A percentile compares a stretch with the other conserved stretches of the same genome.
Conservation (phyloP, 2,888 invertebrate genomes). For the Drosophila kuntzei region DNA sequence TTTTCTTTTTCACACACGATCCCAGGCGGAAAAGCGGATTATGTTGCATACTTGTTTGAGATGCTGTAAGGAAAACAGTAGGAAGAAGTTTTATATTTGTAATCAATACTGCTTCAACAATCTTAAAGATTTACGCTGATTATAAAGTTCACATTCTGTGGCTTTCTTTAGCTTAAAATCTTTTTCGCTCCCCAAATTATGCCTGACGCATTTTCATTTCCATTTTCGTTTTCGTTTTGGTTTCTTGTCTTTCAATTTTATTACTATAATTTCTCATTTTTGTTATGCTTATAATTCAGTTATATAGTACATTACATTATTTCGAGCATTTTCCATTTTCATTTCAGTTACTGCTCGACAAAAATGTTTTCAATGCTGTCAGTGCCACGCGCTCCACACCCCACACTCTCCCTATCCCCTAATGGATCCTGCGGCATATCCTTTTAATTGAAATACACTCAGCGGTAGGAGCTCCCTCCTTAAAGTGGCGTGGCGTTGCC, state of each 20-base stretch:
- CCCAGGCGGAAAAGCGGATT: background rate
- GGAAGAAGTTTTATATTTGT: background rate
- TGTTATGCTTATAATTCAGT: slow-evolving; percentile 58
- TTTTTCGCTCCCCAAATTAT: slow-evolving; percentile 34
- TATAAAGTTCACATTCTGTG: slow-evolving; percentile 24
- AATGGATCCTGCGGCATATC: slow-evolving; percentile 67
- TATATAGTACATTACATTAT: slow-evolving; percentile 65
- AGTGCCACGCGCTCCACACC: slow-evolving; percentile 52
- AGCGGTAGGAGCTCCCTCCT: background rate
- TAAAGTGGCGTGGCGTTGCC: background rate
- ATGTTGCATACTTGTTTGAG: slow-evolving; percentile 12
- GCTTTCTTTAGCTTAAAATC: slow-evolving; percentile 27
- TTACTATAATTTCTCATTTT: slow-evolving; percentile 34
- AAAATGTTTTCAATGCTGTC: slow-evolving; percentile 62
- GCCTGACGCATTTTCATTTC: slow-evolving; percentile 30
- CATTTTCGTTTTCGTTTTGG: slow-evolving; percentile 5
- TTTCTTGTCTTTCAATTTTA: slow-evolving; percentile 22
- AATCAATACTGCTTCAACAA: slow-evolving; percentile 6
- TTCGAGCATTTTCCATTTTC: slow-evolving; percentile 48
- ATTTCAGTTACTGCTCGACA: slow-evolving; percentile 37
- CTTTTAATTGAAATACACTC: slow-evolving; percentile 76
- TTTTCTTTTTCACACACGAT: slow-evolving; percentile 5
- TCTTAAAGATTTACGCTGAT: slow-evolving; percentile 10
- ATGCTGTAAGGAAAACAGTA: background rate
- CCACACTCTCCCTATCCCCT: background rate